phyloP scores from a whole-genome alignment of 1,140 invertebrate species.

The Mizuhopecten yessoensis region DNA sequence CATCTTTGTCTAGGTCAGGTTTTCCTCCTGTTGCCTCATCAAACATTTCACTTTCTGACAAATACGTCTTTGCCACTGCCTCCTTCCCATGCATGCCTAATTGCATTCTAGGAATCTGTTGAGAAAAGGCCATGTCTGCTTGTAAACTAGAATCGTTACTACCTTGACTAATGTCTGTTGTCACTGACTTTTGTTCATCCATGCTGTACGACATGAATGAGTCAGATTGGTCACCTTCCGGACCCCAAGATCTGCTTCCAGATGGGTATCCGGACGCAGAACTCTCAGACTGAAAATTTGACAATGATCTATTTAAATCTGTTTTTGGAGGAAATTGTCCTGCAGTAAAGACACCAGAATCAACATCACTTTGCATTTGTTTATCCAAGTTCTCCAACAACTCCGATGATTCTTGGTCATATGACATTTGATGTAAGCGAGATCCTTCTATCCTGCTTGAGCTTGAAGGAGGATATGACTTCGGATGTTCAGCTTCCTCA shows the following conservation, averaged over 20 bases:
- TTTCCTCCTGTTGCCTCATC: neutral
- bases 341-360: neutral
- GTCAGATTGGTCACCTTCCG: neutral
- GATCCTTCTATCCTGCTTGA: neutral
- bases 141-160: neutral
- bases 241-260: neutral
- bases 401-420: no score
- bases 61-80: neutral
- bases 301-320: neutral
- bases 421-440: no score
- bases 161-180: neutral
- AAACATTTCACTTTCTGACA: neutral
- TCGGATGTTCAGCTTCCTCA: neutral
- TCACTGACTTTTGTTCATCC: neutral
- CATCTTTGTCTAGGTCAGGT: neutral
- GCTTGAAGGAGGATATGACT: neutral
- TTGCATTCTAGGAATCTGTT: neutral
- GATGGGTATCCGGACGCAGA: neutral
- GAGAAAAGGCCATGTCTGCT: neutral
- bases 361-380: neutral
- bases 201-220: neutral
- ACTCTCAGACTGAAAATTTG: neutral
- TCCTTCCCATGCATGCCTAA: neutral
- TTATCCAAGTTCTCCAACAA: neutral
- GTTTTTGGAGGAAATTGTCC: neutral